Evolutionary conservation across 2,888 invertebrate species (phyloP).

Genomic region (Nysson spinosus): DNA sequence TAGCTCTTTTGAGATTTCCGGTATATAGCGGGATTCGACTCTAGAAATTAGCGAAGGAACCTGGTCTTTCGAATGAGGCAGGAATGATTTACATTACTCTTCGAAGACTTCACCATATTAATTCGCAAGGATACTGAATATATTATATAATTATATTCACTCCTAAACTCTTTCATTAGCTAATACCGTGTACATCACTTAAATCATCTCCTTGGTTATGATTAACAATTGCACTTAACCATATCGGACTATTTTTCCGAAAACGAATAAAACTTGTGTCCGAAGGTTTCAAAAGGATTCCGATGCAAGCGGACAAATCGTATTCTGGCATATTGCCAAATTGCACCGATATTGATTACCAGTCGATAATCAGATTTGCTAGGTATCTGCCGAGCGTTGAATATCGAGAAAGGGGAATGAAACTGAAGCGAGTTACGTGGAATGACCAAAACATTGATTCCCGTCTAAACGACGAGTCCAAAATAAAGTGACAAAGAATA

Average conservation of each 20-base stretch:
- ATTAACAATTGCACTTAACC: no score
- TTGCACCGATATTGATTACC: constrained; percentile 71
- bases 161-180: no score
- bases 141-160: no score
- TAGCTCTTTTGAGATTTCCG: constrained; percentile 1
- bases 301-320: not conserved
- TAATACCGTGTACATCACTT: no score
- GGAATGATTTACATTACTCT: constrained; percentile 24
- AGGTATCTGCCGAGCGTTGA: constrained; percentile 44
- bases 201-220: no score
- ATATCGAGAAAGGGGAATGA: not conserved
- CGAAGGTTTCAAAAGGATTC: no score
- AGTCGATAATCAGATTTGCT: constrained; percentile 70
- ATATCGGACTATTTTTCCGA: no score
- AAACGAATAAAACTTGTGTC: no score
- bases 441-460: constrained; percentile 34
- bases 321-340: constrained; percentile 58
- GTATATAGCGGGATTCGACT: not conserved
- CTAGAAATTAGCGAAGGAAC: constrained; percentile 1
- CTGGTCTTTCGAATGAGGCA: not conserved
- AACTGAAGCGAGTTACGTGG: not conserved
- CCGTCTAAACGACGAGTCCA: no score
- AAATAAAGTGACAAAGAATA: no score
- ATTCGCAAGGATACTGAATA: no score
- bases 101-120: no score